Conservation (phyloP, 2,113 vertebrate genomes). For the Pipa parva region DNA sequence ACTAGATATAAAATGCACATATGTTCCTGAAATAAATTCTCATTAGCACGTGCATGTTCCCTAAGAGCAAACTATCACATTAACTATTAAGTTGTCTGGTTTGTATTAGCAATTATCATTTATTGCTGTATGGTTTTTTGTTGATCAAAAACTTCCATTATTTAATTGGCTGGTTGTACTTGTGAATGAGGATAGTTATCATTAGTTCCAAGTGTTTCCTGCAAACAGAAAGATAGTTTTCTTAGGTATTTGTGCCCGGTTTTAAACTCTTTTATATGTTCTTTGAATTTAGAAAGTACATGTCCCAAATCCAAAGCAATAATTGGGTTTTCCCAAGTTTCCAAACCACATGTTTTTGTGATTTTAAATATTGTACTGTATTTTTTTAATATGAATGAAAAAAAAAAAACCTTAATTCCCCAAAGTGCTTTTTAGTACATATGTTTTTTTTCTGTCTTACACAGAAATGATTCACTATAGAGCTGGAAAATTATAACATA, state of each 20-base stretch:
- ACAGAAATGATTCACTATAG: background rate
- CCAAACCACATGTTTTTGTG: background rate
- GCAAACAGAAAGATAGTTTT: too few species aligned
- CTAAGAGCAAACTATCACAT: too few species aligned
- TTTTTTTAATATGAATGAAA: slow-evolving; percentile 30
- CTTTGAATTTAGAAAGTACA: background rate
- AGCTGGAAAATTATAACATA: slow-evolving; percentile 50
- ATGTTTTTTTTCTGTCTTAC: slow-evolving; percentile 19
- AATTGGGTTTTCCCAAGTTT: background rate
- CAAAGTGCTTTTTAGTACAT: slow-evolving; percentile 2
- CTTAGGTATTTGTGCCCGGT: background rate
- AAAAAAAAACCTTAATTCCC: background rate
- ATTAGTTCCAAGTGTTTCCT: too few species aligned
- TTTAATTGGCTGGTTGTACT: too few species aligned
- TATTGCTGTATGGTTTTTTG: too few species aligned
- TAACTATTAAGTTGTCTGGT: too few species aligned
- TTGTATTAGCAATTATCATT: too few species aligned
- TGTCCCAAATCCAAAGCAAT: background rate
- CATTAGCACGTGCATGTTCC: too few species aligned
- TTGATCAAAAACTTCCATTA: too few species aligned
- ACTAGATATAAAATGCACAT: too few species aligned
- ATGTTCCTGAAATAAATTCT: too few species aligned
- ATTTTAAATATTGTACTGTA: slow-evolving; percentile 2
- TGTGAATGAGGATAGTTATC: too few species aligned
- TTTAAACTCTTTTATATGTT: background rate